phyloP scores from a whole-genome alignment of 2,113 vertebrate genomes.

The Apus apus region DNA sequence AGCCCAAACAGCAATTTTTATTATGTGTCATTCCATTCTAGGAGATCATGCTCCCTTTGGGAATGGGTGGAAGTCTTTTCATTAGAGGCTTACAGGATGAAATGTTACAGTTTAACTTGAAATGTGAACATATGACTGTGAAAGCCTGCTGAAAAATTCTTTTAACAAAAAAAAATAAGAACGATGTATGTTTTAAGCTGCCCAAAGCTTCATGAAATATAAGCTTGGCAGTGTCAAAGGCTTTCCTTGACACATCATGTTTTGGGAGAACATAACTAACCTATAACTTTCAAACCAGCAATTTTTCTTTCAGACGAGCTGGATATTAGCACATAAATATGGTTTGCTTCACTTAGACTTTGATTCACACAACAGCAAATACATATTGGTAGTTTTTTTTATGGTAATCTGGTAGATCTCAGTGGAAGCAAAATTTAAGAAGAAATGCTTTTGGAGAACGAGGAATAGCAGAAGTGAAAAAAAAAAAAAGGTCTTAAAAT shows the following conservation, averaged over 20 bases:
- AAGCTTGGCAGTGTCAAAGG: not conserved
- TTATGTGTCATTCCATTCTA: not conserved
- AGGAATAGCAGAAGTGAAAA: not conserved
- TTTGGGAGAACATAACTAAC: not conserved
- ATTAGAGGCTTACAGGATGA: constrained; percentile 37
- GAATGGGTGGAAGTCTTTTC: constrained; percentile 53
- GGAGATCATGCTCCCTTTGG: constrained; percentile 27
- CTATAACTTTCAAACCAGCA: not conserved
- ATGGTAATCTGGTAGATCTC: not conserved
- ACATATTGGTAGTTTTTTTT: not conserved
- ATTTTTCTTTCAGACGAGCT: not conserved
- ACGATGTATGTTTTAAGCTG: not conserved
- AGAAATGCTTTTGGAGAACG: not conserved
- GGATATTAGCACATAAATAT: not conserved
- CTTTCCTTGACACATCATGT: not conserved
- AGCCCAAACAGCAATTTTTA: not conserved
- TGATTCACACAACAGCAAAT: not conserved
- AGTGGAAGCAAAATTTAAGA: not conserved
- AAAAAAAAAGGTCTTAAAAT: not conserved
- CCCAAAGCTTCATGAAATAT: not conserved
- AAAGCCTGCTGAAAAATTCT: constrained; percentile 32
- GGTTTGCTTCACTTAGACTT: not conserved
- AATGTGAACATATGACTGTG: constrained; percentile 42
- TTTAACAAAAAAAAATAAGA: constrained; percentile 34
- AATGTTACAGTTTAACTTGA: constrained; percentile 26